These are phyloP conservation scores for Malurus cyaneus DNA, from an alignment of 2,113 vertebrate species.

Conservation along the genomic window DNA sequence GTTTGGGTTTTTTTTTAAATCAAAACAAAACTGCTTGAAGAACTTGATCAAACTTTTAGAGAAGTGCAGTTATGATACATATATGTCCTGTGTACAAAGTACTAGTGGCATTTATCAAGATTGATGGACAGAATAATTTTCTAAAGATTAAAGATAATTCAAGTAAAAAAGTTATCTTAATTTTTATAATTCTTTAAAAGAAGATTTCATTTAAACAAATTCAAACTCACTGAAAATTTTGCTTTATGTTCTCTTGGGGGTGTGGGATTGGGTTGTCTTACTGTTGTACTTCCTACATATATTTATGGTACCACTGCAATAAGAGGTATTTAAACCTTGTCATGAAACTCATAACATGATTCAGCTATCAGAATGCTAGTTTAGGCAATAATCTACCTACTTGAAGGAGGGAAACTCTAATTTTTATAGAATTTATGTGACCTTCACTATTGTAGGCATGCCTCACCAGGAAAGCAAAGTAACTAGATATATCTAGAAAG, in stretches of 20 bases:
- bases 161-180: not conserved
- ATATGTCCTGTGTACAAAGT: not conserved
- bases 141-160: not conserved
- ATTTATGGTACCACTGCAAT: not conserved
- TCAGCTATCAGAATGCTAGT: not conserved
- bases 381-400: not conserved
- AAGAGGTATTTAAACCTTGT: not conserved
- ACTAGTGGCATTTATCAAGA: not conserved
- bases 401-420: not conserved
- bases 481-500: not conserved
- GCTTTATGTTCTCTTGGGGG: rapidly evolving
- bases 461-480: not conserved
- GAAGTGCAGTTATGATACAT: not conserved
- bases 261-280: not conserved
- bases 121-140: not conserved
- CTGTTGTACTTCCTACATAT: not conserved
- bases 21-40: not conserved
- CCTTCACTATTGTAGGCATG: not conserved
- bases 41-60: not conserved
- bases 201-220: not conserved
- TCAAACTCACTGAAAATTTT: not conserved
- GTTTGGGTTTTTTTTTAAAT: not conserved
- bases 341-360: not conserved
- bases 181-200: not conserved
- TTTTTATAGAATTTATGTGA: not conserved